Evolutionary conservation across 1,140 invertebrate species (phyloP).

Genomic region (Colletes gigas): DNA sequence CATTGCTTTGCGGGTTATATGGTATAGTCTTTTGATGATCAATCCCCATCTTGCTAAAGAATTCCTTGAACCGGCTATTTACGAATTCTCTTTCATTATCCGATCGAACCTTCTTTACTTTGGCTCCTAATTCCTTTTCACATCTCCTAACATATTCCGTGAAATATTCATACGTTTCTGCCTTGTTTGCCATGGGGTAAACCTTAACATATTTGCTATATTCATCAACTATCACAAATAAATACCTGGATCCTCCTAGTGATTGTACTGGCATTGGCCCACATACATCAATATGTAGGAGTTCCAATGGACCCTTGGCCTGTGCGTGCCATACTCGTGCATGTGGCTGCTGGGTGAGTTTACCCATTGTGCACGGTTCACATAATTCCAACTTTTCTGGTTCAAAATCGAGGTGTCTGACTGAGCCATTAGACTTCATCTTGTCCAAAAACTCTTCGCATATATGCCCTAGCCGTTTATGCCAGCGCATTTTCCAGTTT

Average conservation of each 20-base stretch:
- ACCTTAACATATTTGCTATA: not conserved
- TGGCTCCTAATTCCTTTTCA: too few species aligned
- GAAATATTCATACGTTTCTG: not conserved
- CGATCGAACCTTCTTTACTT: too few species aligned
- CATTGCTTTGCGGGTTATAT: constrained; percentile 1
- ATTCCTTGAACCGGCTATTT: not conserved
- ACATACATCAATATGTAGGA: not conserved
- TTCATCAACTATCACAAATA: constrained; percentile 1
- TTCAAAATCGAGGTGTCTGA: not conserved
- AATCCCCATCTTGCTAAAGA: not conserved
- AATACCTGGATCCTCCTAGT: not conserved
- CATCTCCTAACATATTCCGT: not conserved
- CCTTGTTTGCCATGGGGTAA: not conserved
- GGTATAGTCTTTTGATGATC: not conserved
- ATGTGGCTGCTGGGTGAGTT: not conserved
- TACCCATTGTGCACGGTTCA: not conserved
- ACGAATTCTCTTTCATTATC: not conserved
- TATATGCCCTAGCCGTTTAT: too few species aligned
- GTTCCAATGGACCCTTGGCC: not conserved
- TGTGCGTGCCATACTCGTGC: not conserved
- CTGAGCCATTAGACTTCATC: not conserved
- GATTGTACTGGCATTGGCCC: not conserved
- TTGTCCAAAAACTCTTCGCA: not conserved
- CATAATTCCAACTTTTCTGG: not conserved
- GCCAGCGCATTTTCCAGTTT: too few species aligned